Conservation (phyloP, 2,113 vertebrate genomes). For the Etheostoma cragini region DNA sequence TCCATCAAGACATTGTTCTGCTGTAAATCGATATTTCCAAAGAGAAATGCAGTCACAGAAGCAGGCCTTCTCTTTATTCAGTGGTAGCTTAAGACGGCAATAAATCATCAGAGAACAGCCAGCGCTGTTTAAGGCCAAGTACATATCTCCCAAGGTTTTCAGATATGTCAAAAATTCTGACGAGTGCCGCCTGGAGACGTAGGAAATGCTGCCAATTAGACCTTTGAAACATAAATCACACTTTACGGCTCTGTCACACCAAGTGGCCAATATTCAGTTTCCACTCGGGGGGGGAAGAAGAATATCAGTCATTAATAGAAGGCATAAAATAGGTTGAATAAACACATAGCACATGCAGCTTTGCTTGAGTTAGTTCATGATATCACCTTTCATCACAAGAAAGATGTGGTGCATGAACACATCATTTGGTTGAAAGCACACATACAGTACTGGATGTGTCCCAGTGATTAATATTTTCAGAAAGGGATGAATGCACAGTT, state of each 20-base stretch:
- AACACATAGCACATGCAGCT: constrained; percentile 22
- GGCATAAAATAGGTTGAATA: constrained; percentile 31
- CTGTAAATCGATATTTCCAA: constrained; percentile 73
- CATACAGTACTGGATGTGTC: not conserved
- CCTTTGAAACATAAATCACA: constrained; percentile 78
- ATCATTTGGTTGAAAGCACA: constrained; percentile 13
- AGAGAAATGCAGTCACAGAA: constrained; percentile 63
- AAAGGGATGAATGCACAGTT: not conserved
- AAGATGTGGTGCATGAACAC: constrained; percentile 26
- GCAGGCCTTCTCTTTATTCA: constrained; percentile 68
- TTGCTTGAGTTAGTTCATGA: constrained; percentile 7
- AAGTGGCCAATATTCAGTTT: constrained; percentile 51
- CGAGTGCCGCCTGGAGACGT: constrained; percentile 52
- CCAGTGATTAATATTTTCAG: not conserved
- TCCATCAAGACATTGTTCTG: constrained; percentile 62
- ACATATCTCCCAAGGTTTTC: constrained; percentile 74
- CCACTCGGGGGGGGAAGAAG: constrained; percentile 48
- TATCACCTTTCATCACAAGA: constrained; percentile 43
- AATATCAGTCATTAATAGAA: constrained; percentile 58
- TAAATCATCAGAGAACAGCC: constrained; percentile 70
- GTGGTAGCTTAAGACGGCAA: constrained; percentile 64
- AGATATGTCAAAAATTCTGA: constrained; percentile 69
- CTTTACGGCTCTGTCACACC: constrained; percentile 71
- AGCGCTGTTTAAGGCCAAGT: constrained; percentile 65
- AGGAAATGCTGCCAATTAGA: constrained; percentile 73